Evolutionary conservation across 2,797 vertebrate species (phyloP).

Genomic region (Parauchenoglanis ngamensis): DNA sequence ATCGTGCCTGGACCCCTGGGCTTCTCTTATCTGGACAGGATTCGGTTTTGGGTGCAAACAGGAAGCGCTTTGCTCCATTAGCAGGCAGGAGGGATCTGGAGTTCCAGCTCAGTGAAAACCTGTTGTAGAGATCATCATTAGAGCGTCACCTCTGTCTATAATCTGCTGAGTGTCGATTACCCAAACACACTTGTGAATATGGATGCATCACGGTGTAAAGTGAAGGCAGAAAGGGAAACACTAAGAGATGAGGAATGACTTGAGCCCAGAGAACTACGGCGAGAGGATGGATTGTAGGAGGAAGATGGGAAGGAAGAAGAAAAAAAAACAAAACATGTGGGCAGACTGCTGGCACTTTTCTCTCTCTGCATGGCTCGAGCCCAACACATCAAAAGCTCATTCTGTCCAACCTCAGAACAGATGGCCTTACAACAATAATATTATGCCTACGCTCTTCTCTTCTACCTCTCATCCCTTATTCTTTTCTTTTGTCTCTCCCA

Average conservation of each 20-base stretch:
- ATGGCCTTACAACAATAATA: conserved; percentile 49
- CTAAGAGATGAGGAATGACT: conserved; percentile 2
- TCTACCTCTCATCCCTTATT: conserved; percentile 20
- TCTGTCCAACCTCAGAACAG: conserved; percentile 46
- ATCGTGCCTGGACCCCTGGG: too few relatives aligned
- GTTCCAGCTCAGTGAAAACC: neutral
- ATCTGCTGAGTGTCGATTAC: neutral
- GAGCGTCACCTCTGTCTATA: neutral
- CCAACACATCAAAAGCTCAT: conserved; percentile 50
- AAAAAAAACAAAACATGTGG: conserved; percentile 26
- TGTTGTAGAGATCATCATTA: neutral
- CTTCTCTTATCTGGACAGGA: neutral
- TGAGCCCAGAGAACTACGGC: neutral
- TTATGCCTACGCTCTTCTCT: conserved; percentile 34
- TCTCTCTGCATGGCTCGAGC: conserved; percentile 42
- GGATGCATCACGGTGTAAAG: neutral
- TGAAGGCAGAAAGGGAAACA: conserved; percentile 1
- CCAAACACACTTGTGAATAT: neutral
- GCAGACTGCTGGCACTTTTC: conserved; percentile 47
- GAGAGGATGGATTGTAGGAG: conserved; percentile 17
- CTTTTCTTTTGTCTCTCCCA: conserved; percentile 18
- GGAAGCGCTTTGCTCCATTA: neutral
- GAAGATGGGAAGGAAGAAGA: conserved; percentile 12
- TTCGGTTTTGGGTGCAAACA: neutral
- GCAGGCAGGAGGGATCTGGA: neutral